Evolutionary conservation across 2,888 invertebrate species (phyloP).

Genomic region (Anarsia innoxiella): DNA sequence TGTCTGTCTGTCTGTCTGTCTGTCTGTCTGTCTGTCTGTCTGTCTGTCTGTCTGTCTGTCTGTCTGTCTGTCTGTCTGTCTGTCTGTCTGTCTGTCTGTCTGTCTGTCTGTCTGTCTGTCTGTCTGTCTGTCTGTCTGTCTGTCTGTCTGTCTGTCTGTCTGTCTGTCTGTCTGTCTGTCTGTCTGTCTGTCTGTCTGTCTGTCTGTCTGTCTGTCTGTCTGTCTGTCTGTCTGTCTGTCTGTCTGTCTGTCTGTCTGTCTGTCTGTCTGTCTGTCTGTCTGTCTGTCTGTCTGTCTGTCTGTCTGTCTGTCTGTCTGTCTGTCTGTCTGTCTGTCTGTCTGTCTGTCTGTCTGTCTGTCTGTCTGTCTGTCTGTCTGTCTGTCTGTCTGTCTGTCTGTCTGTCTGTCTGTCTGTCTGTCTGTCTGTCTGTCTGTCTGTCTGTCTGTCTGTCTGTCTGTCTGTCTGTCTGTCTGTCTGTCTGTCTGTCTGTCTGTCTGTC

Average conservation of each 20-base stretch:
- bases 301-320: constrained; percentile 4
- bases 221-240: constrained; percentile 2
- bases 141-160: constrained; percentile 2
- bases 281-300: constrained; percentile 3
- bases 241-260: constrained; percentile 3
- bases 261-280: constrained; percentile 4
- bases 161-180: constrained; percentile 2
- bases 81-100: constrained; percentile 2
- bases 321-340: constrained; percentile 3
- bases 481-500: neutral
- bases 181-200: constrained; percentile 2
- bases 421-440: neutral
- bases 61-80: constrained; percentile 2
- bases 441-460: constrained; percentile 2
- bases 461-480: neutral
- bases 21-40: constrained; percentile 2
- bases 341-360: constrained; percentile 4
- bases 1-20: constrained; percentile 2
- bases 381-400: constrained; percentile 1
- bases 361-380: constrained; percentile 5
- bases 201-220: constrained; percentile 2
- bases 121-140: constrained; percentile 2
- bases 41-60: constrained; percentile 2
- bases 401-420: neutral
- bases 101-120: constrained; percentile 2